Conservation (phyloP, 2,888 invertebrate genomes). For the Acrobasis suavella region DNA sequence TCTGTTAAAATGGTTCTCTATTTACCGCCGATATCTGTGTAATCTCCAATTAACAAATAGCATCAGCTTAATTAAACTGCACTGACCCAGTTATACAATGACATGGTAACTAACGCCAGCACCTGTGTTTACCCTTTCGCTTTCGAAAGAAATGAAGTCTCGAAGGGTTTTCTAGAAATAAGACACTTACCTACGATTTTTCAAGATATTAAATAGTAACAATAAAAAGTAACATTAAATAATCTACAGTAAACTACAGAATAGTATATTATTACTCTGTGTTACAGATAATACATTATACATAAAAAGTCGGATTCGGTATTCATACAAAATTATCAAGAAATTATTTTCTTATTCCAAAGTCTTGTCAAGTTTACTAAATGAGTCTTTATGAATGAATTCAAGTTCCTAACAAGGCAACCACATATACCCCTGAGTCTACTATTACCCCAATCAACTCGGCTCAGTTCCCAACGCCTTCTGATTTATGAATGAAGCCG, state of each 20-base stretch:
- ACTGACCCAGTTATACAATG: slow-evolving; percentile 35
- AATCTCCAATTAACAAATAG: slow-evolving; percentile 19
- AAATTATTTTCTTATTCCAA: no score
- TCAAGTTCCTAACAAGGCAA: not conserved
- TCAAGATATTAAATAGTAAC: no score
- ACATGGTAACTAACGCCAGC: slow-evolving; percentile 46
- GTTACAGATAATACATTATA: no score
- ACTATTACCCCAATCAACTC: slow-evolving; percentile 15
- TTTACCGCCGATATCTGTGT: not conserved
- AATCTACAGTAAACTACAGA: no score
- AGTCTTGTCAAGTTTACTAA: no score
- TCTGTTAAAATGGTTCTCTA: no score
- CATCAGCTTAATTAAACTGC: slow-evolving; percentile 25
- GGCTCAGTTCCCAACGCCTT: slow-evolving; percentile 34
- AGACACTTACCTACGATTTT: no score
- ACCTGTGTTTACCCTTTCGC: slow-evolving; percentile 52
- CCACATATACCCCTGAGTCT: not conserved
- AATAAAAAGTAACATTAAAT: no score
- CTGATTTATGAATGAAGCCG: slow-evolving; percentile 52
- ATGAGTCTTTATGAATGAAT: not conserved
- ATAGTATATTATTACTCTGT: no score
- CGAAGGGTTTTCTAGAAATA: not conserved
- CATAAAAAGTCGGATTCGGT: no score
- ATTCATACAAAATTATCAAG: no score
- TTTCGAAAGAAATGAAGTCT: slow-evolving; percentile 35